phyloP scores from a whole-genome alignment of 2,888 invertebrate genomes.

The Drosophila silvestris region DNA sequence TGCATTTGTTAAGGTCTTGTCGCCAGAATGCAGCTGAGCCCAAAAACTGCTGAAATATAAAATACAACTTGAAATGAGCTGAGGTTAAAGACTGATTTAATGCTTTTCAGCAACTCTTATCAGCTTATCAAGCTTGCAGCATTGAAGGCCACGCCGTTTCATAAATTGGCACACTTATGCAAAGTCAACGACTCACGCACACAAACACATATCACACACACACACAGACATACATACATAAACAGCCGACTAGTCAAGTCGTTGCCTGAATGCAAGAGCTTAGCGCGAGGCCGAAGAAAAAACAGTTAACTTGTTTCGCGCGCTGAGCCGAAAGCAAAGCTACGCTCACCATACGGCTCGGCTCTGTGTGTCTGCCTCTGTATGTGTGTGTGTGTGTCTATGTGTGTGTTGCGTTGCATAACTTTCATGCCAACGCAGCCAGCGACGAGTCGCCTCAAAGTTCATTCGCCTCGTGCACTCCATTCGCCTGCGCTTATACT shows the following conservation, averaged over 20 bases:
- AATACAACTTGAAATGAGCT: background rate
- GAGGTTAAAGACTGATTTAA: background rate
- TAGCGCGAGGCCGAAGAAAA: conserved; percentile 57
- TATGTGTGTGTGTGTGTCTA: conserved; percentile 36
- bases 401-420: conserved; percentile 80
- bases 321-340: conserved; percentile 65
- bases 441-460: conserved; percentile 72
- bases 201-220: conserved; percentile 11
- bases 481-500: conserved; percentile 63
- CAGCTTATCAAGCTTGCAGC: conserved; percentile 53
- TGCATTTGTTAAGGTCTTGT: conserved; percentile 44
- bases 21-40: conserved; percentile 7
- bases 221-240: conserved; percentile 14
- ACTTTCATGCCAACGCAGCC: conserved; percentile 80
- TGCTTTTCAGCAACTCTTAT: conserved; percentile 20
- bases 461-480: conserved; percentile 85
- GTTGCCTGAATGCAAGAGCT: conserved; percentile 46
- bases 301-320: conserved; percentile 78
- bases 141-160: conserved; percentile 69
- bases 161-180: conserved; percentile 79
- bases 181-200: conserved; percentile 73
- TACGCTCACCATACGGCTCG: conserved; percentile 60
- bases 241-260: conserved; percentile 52
- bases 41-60: background rate
- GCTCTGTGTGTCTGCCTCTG: conserved; percentile 31